phyloP scores from a whole-genome alignment of 2,113 vertebrate genomes.

The Indri indri region DNA sequence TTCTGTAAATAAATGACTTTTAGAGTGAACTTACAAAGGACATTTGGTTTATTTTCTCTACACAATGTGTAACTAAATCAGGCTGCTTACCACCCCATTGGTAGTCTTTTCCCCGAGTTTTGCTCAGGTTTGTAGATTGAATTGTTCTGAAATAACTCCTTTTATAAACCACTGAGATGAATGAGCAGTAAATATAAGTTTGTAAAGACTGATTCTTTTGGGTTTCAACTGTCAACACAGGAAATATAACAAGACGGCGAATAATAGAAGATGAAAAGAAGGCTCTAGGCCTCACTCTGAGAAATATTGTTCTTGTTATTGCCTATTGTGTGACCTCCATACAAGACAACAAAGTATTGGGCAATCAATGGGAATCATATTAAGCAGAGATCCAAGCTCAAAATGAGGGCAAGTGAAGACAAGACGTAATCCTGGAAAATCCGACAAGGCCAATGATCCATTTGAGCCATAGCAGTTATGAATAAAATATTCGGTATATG shows the following conservation, averaged over 20 bases:
- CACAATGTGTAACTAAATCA: background rate
- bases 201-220: constrained; percentile 23
- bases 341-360: background rate
- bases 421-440: background rate
- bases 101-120: background rate
- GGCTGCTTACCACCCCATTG: background rate
- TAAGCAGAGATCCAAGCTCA: background rate
- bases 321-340: background rate
- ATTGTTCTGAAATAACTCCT: background rate
- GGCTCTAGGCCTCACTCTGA: background rate
- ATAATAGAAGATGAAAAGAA: background rate
- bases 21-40: background rate
- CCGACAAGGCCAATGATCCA: background rate
- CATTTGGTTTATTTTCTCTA: constrained; percentile 58
- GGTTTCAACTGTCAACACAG: background rate
- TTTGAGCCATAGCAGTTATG: background rate
- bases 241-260: background rate
- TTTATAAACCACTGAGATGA: background rate
- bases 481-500: background rate
- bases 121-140: constrained; percentile 46
- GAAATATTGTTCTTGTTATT: background rate
- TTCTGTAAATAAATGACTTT: constrained; percentile 51
- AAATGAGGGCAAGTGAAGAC: background rate
- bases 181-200: constrained; percentile 30
- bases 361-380: background rate